A percentile compares a stretch with the other conserved stretches of the same genome.
These are phyloP conservation scores for Butastur rufipennis DNA, from an alignment of 2,113 vertebrate genomes.

Conservation along the genomic window DNA sequence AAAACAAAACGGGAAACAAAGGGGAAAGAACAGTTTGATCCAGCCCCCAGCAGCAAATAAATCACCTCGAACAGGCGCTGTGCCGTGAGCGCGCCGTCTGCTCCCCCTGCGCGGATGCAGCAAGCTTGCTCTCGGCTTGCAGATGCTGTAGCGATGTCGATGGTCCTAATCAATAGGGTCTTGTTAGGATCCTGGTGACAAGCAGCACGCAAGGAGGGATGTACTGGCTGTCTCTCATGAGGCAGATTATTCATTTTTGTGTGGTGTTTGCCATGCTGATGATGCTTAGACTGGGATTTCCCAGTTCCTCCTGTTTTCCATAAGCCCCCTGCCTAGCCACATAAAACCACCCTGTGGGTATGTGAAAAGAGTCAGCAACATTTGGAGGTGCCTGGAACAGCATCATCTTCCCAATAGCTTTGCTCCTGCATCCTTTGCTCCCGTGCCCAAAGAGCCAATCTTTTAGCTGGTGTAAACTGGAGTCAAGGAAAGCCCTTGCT, in stretches of 20 bases:
- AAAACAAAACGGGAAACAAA: neutral
- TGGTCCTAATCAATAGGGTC: neutral
- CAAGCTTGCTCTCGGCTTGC: neutral
- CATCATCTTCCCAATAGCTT: neutral
- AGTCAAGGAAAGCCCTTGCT: neutral
- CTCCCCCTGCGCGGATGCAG: neutral
- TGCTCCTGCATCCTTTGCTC: neutral
- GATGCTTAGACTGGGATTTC: neutral
- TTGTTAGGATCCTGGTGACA: neutral
- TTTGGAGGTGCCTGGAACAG: neutral
- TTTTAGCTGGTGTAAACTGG: neutral
- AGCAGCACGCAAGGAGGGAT: neutral
- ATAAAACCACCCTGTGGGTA: neutral
- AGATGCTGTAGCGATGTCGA: neutral
- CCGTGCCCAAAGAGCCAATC: too few relatives aligned
- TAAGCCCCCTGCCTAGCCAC: too few relatives aligned
- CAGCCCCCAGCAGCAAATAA: neutral
- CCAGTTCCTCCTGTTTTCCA: neutral
- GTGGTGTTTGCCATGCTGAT: neutral
- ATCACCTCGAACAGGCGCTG: neutral
- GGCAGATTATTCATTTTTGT: accelerated
- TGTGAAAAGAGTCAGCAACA: neutral
- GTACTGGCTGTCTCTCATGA: neutral
- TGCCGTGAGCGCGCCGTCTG: neutral
- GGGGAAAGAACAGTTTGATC: neutral